Evolutionary conservation across 2,888 invertebrate species (phyloP), one percentile per base, ranked within the genome.

Genomic region (Asteroscopus sphinx): DNA sequence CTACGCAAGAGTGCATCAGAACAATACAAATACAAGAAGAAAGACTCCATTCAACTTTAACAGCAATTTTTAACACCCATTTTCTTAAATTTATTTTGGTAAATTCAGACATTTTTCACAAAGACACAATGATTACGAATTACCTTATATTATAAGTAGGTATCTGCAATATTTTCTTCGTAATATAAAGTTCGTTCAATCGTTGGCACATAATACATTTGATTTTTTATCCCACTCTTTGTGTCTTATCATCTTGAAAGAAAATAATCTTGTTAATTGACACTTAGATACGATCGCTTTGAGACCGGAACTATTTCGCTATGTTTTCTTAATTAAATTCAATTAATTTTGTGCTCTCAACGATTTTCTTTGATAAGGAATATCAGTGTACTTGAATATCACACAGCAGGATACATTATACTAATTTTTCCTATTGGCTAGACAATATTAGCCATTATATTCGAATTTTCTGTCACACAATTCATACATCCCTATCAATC

Each of bases 101-200:
- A 73, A 73, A 73, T 69, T 73, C 77, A 76, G 77, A 73, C 66
- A 73, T 76, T 73, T 75, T 73, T 66, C 65, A 73, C 74, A 73
- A 69, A 76, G 74, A 73, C 74, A 73, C 74, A 62, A 60, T 73
- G 70, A 76, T 73, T 74, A 74, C 59, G 59, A 71, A 71, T 77
- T 68, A 53, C 60, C 61, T 60, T 74, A 74, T 32, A 45, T 37
- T 54, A 47, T 59, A 60, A 32, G 49, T 74, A 60, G 35, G 49
- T 74, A 65, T 63, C 57, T 55, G 59, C 45, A 68, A 62, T 64
- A 57, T 60, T 61, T 57, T 56, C 32, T 51, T 54, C 53, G 47
- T 35, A 46, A 49, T 41, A 45, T 58, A 59, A 35, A 60, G 37
- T 73, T 67, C 63, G 44, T 70, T 56, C 63, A 64, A 69, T 55